phyloP scores from a whole-genome alignment of 2,888 invertebrate genomes.

The Melikaiella ostensackeni region DNA sequence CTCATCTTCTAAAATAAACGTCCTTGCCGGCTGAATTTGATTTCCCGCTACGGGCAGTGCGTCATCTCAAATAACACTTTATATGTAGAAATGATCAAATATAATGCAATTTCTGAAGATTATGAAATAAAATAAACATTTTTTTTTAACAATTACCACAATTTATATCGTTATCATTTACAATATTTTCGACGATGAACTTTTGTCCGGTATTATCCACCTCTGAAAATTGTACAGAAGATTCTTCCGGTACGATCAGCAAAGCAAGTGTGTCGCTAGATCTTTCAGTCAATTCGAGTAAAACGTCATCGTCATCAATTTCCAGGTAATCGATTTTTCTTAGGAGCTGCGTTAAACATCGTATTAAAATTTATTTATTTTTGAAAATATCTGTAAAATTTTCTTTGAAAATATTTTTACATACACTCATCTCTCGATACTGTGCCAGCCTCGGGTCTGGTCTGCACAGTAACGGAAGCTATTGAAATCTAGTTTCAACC shows the following conservation, averaged over 20 bases:
- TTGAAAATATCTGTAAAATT: neutral
- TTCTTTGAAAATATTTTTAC: too few relatives aligned
- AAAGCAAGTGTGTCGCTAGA: neutral
- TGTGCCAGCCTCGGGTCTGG: too few relatives aligned
- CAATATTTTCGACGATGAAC: too few relatives aligned
- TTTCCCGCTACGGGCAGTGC: neutral
- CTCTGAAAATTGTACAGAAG: neutral
- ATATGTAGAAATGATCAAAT: neutral
- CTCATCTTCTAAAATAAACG: neutral
- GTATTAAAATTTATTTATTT: constrained; percentile 1
- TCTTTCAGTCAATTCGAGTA: neutral
- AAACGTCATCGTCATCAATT: neutral
- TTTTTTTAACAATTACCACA: neutral
- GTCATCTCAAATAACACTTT: neutral
- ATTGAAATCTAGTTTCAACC: too few relatives aligned
- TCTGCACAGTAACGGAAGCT: too few relatives aligned
- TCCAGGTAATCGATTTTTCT: neutral
- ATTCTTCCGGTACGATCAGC: neutral
- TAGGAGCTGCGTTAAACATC: constrained; percentile 1
- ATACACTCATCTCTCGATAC: too few relatives aligned
- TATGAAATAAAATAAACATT: neutral
- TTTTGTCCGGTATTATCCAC: neutral
- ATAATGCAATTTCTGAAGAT: neutral
- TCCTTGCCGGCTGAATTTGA: neutral
- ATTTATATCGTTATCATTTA: neutral